A percentile compares a stretch with the other conserved stretches of the same genome.
These are phyloP conservation scores for Macroglossus sobrinus DNA, from an alignment of 2,113 vertebrate genomes.

Conservation along the genomic window DNA sequence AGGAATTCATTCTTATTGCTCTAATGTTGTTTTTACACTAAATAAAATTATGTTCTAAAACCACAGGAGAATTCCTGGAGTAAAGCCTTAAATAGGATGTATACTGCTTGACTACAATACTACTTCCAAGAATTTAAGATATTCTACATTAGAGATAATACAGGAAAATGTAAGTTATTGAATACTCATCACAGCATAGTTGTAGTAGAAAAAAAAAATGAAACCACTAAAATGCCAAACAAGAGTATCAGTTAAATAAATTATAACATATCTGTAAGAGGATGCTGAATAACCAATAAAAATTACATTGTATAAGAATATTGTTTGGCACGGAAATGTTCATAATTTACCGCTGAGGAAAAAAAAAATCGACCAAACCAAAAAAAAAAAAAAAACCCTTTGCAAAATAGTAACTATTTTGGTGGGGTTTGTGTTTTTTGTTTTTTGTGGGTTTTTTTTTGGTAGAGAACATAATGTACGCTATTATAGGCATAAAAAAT, in stretches of 20 bases:
- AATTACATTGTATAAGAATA: not conserved
- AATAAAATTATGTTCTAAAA: constrained; percentile 29
- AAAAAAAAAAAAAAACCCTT: not conserved
- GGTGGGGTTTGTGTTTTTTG: not conserved
- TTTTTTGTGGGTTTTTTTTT: not conserved
- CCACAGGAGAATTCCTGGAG: not conserved
- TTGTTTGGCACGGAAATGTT: not conserved
- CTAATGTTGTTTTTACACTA: constrained; percentile 21
- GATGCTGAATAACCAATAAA: not conserved
- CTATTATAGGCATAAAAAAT: not conserved
- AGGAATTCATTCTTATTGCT: constrained; percentile 22
- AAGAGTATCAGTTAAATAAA: constrained; percentile 29
- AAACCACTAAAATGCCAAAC: constrained; percentile 26
- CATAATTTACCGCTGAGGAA: not conserved
- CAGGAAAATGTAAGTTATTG: not conserved
- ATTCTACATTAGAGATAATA: not conserved
- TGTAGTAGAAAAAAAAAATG: not conserved
- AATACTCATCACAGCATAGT: not conserved
- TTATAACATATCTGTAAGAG: not conserved
- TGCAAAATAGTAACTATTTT: not conserved
- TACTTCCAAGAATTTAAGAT: constrained; percentile 6
- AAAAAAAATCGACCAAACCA: not conserved
- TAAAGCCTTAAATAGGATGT: not conserved
- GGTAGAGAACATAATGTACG: not conserved
- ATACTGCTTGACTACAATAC: not conserved